Evolutionary conservation across 2,888 invertebrate species (phyloP), one percentile per base, ranked within the genome.

Genomic region (Andrena camellia): DNA sequence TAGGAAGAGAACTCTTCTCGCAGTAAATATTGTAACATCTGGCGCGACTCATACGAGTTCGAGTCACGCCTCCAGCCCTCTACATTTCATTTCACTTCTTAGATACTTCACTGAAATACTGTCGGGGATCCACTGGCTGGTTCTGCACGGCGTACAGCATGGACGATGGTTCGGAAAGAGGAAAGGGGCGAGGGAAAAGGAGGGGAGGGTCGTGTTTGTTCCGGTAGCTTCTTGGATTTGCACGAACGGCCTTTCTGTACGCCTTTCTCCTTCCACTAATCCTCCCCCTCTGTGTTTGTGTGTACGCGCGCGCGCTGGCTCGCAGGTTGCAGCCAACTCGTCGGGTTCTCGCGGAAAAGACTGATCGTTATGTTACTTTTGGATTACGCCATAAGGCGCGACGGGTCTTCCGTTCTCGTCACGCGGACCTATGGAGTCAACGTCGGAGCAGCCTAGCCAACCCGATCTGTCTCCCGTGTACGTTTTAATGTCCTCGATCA

Each of bases 1-100:
- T 33, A 71, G 82, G 71, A 62, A 42, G 66, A 66, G 69, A 69
- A 78, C 75, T 84, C 86, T 86, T 75, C 81, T 83, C 83, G 90
- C 91, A 91, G 91, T 93, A 92, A 93, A 93, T 93, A 93, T 91
- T 91, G 93, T 90, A 93, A 91, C 93, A 93, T 92, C 93, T 93
- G 93, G 91, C 79, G 88, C 87, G 85, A 91, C 91, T 92, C 90
- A 90, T 92, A 91, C 90, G 90, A 85, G 89, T 91, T 92, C 91
- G 88, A 92, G 92, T 92, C 92, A 92, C 92, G 91, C 90, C 88
- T 90, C 89, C 86, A 78, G 87, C 89, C 87, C 85, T 89, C 90
- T 91, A 92, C 93, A 92, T 92, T 92, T 91, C 92, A 92, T 92
- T 92, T 91, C 86, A 89, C 89, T 90, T 91, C 88, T 90, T 87